phyloP scores from a whole-genome alignment of 2,888 invertebrate species.

The Bombyx huttoni region DNA sequence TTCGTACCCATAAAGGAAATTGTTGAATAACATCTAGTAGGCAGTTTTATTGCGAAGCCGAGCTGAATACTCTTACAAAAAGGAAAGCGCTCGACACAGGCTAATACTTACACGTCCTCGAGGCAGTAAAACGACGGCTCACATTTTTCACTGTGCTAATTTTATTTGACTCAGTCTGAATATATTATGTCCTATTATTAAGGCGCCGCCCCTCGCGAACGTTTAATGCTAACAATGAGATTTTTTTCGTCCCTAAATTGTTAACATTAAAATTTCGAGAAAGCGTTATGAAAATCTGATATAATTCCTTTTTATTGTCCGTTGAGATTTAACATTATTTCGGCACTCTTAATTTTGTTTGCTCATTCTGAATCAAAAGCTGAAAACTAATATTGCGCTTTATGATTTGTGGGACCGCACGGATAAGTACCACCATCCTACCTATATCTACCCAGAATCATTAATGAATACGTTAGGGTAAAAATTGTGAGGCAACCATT shows the following conservation, averaged over 20 bases:
- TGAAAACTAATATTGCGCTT: no score
- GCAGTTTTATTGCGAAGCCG: slow-evolving; percentile 6
- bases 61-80: slow-evolving; percentile 26
- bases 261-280: slow-evolving; percentile 55
- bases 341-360: slow-evolving; percentile 24
- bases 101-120: slow-evolving; percentile 62
- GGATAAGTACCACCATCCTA: no score
- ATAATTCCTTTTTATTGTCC: slow-evolving; percentile 52
- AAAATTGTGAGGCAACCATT: no score
- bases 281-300: slow-evolving; percentile 50
- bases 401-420: no score
- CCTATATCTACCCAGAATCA: no score
- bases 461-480: no score
- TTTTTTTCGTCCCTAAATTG: slow-evolving; percentile 54
- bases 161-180: slow-evolving; percentile 70
- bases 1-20: slow-evolving; percentile 7
- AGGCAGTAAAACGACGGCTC: slow-evolving; percentile 62
- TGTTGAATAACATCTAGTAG: slow-evolving; percentile 6
- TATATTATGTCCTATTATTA: slow-evolving; percentile 70
- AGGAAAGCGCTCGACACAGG: slow-evolving; percentile 27
- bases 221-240: slow-evolving; percentile 61
- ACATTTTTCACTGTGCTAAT: slow-evolving; percentile 72
- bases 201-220: slow-evolving; percentile 45
- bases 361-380: neutral
- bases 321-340: slow-evolving; percentile 46